These are phyloP conservation scores for Drosophila percnosoma DNA, from an alignment of 2,888 invertebrate species.

Conservation along the genomic window DNA sequence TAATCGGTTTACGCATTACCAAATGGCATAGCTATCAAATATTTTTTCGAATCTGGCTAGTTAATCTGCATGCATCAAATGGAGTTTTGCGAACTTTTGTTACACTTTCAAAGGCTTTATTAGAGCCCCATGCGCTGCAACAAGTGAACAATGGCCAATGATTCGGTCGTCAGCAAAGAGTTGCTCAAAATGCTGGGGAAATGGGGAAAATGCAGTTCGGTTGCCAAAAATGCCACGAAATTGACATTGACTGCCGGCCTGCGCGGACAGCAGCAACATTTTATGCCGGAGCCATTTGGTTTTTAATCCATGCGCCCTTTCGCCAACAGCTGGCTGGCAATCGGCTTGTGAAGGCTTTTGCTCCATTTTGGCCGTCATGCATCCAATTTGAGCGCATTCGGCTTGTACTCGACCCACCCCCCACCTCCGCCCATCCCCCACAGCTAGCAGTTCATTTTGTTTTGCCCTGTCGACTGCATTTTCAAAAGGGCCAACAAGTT, in stretches of 20 bases:
- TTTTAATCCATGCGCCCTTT: conserved; percentile 56
- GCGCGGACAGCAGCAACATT: conserved; percentile 19
- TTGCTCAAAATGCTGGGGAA: conserved; percentile 3
- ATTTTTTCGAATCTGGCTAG: neutral
- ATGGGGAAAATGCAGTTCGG: conserved; percentile 9
- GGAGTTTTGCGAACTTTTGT: neutral
- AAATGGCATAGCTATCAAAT: neutral
- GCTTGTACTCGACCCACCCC: neutral
- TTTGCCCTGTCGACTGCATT: conserved; percentile 34
- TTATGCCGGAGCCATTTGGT: conserved; percentile 40
- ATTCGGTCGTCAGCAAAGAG: neutral
- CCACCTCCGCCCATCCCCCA: too few relatives aligned
- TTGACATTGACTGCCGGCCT: conserved; percentile 48
- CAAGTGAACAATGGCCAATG: conserved; percentile 27
- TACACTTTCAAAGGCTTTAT: conserved; percentile 27
- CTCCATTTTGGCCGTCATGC: conserved; percentile 31
- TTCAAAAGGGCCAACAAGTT: conserved; percentile 68
- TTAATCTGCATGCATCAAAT: conserved; percentile 22
- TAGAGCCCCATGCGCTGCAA: conserved; percentile 21
- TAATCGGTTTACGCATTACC: neutral
- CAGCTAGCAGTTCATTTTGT: conserved; percentile 4
- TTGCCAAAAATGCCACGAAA: conserved; percentile 41
- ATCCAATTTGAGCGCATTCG: conserved; percentile 26
- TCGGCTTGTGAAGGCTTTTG: conserved; percentile 37
- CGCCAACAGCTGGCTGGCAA: conserved; percentile 45